Evolutionary conservation across 2,113 vertebrate species (phyloP).

Genomic region (Scophthalmus maximus): DNA sequence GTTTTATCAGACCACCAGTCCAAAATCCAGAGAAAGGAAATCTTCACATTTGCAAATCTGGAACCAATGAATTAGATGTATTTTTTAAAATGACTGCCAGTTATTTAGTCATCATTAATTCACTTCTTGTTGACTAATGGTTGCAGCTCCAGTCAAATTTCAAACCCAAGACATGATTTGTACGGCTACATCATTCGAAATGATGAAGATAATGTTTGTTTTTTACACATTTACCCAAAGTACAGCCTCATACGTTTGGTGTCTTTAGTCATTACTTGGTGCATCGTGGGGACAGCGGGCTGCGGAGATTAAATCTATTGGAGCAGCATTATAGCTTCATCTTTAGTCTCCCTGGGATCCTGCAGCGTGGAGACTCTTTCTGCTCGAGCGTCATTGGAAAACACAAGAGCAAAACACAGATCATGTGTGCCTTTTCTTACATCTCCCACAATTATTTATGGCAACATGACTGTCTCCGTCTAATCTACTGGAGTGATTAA

Average conservation of each 20-base stretch:
- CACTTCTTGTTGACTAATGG: too few species aligned
- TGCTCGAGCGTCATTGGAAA: not conserved
- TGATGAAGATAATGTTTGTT: not conserved
- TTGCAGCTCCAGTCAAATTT: not conserved
- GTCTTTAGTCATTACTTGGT: not conserved
- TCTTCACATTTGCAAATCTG: not conserved
- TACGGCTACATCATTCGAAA: not conserved
- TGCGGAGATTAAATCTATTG: conserved; percentile 9
- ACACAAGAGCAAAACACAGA: conserved; percentile 1
- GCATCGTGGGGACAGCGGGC: not conserved
- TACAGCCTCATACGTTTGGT: not conserved
- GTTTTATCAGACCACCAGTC: not conserved
- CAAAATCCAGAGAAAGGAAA: too few species aligned
- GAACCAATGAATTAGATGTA: not conserved
- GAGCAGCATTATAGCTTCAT: not conserved
- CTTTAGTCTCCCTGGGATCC: conserved; percentile 3
- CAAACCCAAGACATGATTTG: not conserved
- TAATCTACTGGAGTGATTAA: conserved; percentile 39
- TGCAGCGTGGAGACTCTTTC: not conserved
- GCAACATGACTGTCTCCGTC: conserved; percentile 25
- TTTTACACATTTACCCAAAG: not conserved
- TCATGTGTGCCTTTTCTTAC: conserved; percentile 16
- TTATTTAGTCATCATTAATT: too few species aligned
- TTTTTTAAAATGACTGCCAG: not conserved
- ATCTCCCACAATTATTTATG: conserved; percentile 39